Percentiles rank a stretch among this genome's conserved stretches.
Conservation (phyloP, 2,888 invertebrate genomes). For the Hydropsyche betteni region DNA sequence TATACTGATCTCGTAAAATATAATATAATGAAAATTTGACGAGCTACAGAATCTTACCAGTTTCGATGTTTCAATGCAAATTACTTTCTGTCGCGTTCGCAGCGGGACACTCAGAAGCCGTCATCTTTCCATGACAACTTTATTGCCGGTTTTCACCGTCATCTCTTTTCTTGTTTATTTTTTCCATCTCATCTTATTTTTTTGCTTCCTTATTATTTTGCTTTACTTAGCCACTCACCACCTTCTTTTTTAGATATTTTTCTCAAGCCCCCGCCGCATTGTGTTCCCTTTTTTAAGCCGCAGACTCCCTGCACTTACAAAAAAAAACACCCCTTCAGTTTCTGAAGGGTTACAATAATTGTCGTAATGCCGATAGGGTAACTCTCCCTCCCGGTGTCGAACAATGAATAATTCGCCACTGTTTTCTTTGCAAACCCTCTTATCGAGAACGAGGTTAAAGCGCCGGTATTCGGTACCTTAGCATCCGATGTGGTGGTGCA, state of each 20-base stretch:
- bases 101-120: conserved; percentile 41
- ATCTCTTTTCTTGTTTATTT: conserved; percentile 3
- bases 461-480: background rate
- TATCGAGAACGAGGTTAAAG: no score
- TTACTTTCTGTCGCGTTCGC: conserved; percentile 38
- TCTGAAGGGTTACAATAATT: conserved; percentile 30
- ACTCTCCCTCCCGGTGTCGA: conserved; percentile 29
- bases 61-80: conserved; percentile 30
- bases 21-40: conserved; percentile 20
- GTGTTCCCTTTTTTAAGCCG: conserved; percentile 34
- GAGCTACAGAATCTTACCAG: conserved; percentile 15
- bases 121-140: conserved; percentile 50
- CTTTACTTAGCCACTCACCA: conserved; percentile 7
- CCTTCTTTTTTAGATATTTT: conserved; percentile 3
- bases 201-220: conserved; percentile 1
- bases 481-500: background rate
- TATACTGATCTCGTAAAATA: background rate
- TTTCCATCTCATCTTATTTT: background rate
- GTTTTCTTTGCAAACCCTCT: conserved; percentile 13
- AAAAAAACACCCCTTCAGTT: conserved; percentile 2
- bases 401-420: conserved; percentile 42
- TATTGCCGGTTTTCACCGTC: conserved; percentile 50
- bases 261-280: conserved; percentile 4
- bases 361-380: conserved; percentile 9
- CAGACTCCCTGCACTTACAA: conserved; percentile 26